These are phyloP conservation scores for Semnopithecus entellus DNA, from an alignment of 2,113 vertebrate genomes.

Conservation along the genomic window DNA sequence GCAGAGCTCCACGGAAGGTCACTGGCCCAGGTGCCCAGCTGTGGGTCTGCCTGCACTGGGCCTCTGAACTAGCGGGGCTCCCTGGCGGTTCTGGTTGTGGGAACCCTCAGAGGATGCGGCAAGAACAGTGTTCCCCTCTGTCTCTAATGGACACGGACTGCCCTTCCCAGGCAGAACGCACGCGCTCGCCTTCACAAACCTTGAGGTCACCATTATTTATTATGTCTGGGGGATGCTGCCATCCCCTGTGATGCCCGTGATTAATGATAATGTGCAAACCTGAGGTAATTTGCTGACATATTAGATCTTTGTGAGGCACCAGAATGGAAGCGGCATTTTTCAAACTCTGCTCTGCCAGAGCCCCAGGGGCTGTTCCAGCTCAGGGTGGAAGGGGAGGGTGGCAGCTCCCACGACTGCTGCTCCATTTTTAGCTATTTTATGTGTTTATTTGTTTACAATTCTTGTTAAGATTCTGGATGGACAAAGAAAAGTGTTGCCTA, in stretches of 20 bases:
- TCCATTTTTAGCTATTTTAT: neutral
- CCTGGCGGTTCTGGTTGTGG: neutral
- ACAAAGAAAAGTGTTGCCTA: neutral
- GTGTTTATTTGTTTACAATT: neutral
- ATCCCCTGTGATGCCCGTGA: conserved; percentile 27
- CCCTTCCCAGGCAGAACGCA: too few relatives aligned
- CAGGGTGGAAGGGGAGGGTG: rapidly evolving
- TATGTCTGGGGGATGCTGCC: conserved; percentile 46
- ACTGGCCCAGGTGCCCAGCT: neutral
- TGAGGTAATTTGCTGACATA: conserved; percentile 72
- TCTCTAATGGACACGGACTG: neutral
- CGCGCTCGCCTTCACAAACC: neutral
- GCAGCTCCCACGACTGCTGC: rapidly evolving
- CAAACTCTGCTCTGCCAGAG: conserved; percentile 28
- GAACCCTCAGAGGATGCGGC: neutral
- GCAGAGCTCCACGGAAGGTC: neutral
- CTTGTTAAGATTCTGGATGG: neutral
- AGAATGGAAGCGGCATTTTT: conserved; percentile 59
- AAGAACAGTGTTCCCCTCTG: neutral
- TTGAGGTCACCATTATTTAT: conserved; percentile 64
- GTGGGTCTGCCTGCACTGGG: rapidly evolving
- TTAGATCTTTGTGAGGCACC: conserved; percentile 47
- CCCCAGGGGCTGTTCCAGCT: neutral
- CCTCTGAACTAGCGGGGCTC: rapidly evolving
- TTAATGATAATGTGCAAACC: conserved; percentile 68